These are phyloP conservation scores for Columba livia DNA, from an alignment of 2,113 vertebrate genomes.

Conservation along the genomic window DNA sequence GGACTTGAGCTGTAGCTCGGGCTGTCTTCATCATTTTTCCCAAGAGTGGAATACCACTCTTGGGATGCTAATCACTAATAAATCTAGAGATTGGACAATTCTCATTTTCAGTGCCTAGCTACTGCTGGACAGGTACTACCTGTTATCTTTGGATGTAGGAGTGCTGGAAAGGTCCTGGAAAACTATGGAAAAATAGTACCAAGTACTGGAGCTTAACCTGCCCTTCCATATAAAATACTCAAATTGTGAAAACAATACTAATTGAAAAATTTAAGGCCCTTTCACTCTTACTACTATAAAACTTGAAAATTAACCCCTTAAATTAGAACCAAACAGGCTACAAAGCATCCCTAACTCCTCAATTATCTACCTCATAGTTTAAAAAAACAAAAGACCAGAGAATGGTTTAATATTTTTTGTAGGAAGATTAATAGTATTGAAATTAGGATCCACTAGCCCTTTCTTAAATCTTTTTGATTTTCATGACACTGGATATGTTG, in stretches of 20 bases:
- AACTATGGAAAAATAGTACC: not conserved
- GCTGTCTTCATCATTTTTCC: not conserved
- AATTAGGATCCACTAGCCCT: constrained; percentile 42
- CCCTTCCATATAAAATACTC: not conserved
- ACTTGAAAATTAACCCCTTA: not conserved
- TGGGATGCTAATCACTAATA: not conserved
- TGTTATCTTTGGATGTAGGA: not conserved
- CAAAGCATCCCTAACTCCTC: not conserved
- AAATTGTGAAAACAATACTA: constrained; percentile 3
- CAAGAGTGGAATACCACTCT: not conserved
- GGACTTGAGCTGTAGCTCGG: not conserved
- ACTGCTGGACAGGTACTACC: not conserved
- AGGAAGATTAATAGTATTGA: not conserved
- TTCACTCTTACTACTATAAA: constrained; percentile 23
- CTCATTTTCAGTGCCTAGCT: not conserved
- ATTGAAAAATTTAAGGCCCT: constrained; percentile 38
- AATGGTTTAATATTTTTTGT: not conserved
- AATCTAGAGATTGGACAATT: not conserved
- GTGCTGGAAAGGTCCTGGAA: not conserved
- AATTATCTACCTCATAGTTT: not conserved
- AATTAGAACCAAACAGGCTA: constrained; percentile 6
- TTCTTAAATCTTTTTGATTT: constrained; percentile 14
- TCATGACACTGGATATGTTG: not conserved
- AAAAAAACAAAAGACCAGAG: not conserved
- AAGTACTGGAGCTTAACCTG: not conserved